Evolutionary conservation across 2,888 invertebrate genomes (phyloP).

Genomic region (Xylota sylvarum): DNA sequence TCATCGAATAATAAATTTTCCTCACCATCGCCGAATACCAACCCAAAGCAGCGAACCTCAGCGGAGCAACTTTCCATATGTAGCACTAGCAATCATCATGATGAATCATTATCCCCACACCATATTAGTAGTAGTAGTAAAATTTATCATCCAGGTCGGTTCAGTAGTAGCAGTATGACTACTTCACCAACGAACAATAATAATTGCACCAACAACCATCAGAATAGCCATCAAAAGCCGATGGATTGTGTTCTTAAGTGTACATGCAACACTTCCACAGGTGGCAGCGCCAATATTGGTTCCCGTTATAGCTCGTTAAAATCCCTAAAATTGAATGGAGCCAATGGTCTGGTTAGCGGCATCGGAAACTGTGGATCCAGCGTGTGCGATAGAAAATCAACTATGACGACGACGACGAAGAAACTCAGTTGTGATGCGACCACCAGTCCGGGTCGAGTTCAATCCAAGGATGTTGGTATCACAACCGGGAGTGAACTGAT

Average conservation of each 20-base stretch:
- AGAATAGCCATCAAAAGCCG: slow-evolving; percentile 48
- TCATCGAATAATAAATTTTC: slow-evolving; percentile 76
- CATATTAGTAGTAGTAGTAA: slow-evolving; percentile 75
- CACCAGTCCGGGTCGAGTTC: slow-evolving; percentile 78
- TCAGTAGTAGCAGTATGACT: slow-evolving; percentile 73
- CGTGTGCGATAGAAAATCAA: slow-evolving; percentile 53
- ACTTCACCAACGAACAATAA: slow-evolving; percentile 74
- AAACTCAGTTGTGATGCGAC: slow-evolving; percentile 78
- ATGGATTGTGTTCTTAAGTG: slow-evolving; percentile 77
- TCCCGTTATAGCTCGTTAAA: slow-evolving; percentile 68
- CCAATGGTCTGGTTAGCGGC: slow-evolving; percentile 52
- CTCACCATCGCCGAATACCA: slow-evolving; percentile 68
- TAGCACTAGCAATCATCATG: slow-evolving; percentile 75
- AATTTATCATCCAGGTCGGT: slow-evolving; percentile 68
- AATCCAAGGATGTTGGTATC: slow-evolving; percentile 60
- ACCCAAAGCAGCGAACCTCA: slow-evolving; percentile 72
- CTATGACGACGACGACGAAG: slow-evolving; percentile 38
- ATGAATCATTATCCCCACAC: slow-evolving; percentile 78
- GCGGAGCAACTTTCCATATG: slow-evolving; percentile 72
- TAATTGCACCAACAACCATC: slow-evolving; percentile 65
- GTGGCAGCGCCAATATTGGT: slow-evolving; percentile 48
- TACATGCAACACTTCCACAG: slow-evolving; percentile 72
- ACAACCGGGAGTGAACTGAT: slow-evolving; percentile 51
- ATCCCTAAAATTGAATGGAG: slow-evolving; percentile 60
- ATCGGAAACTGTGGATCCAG: slow-evolving; percentile 18